Base-by-base conservation (phyloP, 2,113 vertebrate genomes). In the Tyrannus savana region DNA sequence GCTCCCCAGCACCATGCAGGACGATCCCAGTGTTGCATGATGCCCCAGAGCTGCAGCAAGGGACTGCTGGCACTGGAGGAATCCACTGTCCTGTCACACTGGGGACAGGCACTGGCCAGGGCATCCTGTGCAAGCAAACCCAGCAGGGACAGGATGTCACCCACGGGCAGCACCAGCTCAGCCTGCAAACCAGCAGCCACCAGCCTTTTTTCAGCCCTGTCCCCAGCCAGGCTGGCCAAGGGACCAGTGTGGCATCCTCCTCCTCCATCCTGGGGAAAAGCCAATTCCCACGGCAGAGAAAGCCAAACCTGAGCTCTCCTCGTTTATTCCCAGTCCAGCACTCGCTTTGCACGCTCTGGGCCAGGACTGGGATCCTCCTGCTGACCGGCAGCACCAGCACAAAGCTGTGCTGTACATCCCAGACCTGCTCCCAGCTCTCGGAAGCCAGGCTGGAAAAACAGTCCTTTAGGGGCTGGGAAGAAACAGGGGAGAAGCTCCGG, bases 401-500 rank as follows among this genome's bases (percentile, higher is more conserved):
- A 31, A 74, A 62, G 80, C 44, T 56, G 60, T 7, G 10, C 25
- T 7, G 1, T 12, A 37, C 68, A 92, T 64, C 90, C 84, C 85
- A 94, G 76, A 47, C 28, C 72, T 6, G 24, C 82, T 90, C 84
- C 77, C 84, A 67, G 81, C 62, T 63, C 63, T 50, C 3, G 0
- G 79, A 77, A 86, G 60, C 42, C 80, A 66, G 86, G 62, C 63
- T 91, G 94, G 91, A 97, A 95, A 95, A 97, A 96, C 89, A 91
- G 12, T 94, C 95, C 96, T 96, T 73, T 50, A 94, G 93, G 97
- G 95, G 91, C 71, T 84, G 78, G 69, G 93, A 85, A 91, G 84
- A 72, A 92, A 69, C 3, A 10, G 75, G 76, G n/a, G 12, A 56
- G 73, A 92, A 74, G 74, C 10, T 47, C 56, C 89, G 67, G 76